Conservation (phyloP, 2,888 invertebrate species). For the Pecten maximus region DNA sequence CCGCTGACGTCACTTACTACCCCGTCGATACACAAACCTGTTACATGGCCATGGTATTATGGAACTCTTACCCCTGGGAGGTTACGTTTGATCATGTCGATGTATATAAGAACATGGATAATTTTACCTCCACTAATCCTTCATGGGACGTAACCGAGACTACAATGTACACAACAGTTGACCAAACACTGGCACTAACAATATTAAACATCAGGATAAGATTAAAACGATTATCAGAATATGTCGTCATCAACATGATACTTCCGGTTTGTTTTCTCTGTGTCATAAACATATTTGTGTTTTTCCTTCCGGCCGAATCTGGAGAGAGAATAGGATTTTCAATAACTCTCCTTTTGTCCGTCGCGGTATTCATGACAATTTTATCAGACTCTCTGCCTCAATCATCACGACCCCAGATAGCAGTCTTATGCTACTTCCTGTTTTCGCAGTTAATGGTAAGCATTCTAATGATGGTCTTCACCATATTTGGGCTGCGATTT, state of each 20-base stretch:
- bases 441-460: not conserved
- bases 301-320: not conserved
- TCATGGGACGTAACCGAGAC: not conserved
- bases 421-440: not conserved
- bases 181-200: not conserved
- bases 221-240: not conserved
- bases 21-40: not conserved
- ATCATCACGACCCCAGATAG: not conserved
- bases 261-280: slow-evolving; percentile 5
- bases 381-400: not conserved
- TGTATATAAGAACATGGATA: not conserved
- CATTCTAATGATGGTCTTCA: not conserved
- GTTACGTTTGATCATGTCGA: not conserved
- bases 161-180: not conserved
- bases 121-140: not conserved
- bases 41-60: not conserved
- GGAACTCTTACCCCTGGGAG: not conserved
- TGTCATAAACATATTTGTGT: not conserved
- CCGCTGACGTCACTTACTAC: not conserved
- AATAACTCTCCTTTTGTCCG: not conserved
- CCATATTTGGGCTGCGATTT: not conserved
- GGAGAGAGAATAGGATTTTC: not conserved
- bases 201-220: not conserved
- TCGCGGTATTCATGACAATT: not conserved
- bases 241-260: not conserved